Percentiles rank a stretch among this genome's conserved stretches.
phyloP scores from a whole-genome alignment of 2,888 invertebrate genomes.

The Gasteruption jaculator region DNA sequence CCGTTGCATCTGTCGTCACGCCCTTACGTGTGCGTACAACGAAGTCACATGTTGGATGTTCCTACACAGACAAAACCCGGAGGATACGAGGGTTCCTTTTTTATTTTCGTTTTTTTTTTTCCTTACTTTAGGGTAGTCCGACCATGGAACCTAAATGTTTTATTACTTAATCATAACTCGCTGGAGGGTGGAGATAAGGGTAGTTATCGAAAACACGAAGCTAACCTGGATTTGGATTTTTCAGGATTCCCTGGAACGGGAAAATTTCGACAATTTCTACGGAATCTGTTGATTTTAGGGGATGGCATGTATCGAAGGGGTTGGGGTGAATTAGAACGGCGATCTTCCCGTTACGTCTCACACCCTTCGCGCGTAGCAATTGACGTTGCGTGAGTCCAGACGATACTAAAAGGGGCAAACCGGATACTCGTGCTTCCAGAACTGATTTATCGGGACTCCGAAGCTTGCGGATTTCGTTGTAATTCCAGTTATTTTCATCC shows the following conservation, averaged over 20 bases:
- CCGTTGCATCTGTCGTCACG: constrained; percentile 51
- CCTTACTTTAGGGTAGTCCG: constrained; percentile 33
- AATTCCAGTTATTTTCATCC: constrained; percentile 40
- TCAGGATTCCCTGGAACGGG: too few species aligned
- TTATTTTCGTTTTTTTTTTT: too few species aligned
- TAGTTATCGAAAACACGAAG: too few species aligned
- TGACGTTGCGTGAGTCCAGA: too few species aligned
- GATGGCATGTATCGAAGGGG: too few species aligned
- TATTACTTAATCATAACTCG: constrained; percentile 51
- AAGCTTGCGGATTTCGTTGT: constrained; percentile 39
- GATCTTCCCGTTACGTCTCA: too few species aligned
- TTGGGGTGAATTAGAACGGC: too few species aligned
- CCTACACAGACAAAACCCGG: constrained; percentile 20
- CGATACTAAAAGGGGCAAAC: constrained; percentile 19
- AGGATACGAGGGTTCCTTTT: constrained; percentile 38
- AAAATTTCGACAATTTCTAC: too few species aligned
- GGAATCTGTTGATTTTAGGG: too few species aligned
- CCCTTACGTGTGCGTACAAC: constrained; percentile 32
- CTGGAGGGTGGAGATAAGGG: constrained; percentile 26
- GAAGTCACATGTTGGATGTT: constrained; percentile 35
- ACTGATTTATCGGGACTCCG: constrained; percentile 38
- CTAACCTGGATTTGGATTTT: too few species aligned
- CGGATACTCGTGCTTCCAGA: constrained; percentile 37
- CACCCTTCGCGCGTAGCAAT: too few species aligned
- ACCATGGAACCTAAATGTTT: constrained; percentile 44